Evolutionary conservation across 2,797 vertebrate genomes (phyloP).

Genomic region (Leucoraja ocellata): DNA sequence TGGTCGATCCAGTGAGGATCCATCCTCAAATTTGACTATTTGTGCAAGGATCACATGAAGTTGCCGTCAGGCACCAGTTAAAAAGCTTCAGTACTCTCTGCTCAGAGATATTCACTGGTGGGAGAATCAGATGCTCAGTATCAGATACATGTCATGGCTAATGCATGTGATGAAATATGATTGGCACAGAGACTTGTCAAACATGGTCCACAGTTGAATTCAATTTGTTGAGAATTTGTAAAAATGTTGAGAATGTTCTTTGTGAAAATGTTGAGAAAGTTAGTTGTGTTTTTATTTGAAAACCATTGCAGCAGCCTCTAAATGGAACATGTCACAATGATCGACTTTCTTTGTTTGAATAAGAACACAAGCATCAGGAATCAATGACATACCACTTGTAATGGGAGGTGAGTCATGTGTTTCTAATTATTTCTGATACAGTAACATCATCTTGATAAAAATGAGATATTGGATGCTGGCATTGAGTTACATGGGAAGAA

Average conservation of each 20-base stretch:
- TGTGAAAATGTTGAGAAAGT: background rate
- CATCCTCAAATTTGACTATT: background rate
- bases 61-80: background rate
- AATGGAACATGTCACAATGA: background rate
- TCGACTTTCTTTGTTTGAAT: background rate
- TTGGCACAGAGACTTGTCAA: background rate
- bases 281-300: background rate
- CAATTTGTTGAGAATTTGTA: background rate
- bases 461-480: background rate
- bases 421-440: constrained; percentile 21
- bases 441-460: background rate
- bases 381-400: background rate
- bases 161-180: background rate
- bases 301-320: background rate
- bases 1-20: background rate
- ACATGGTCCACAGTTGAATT: background rate
- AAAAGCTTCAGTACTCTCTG: background rate
- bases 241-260: background rate
- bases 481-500: constrained; percentile 7
- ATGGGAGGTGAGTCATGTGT: background rate
- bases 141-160: background rate
- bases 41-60: background rate
- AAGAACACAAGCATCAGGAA: background rate
- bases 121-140: background rate
- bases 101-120: background rate